Evolutionary conservation across 1,140 invertebrate species (phyloP).

Genomic region (Periplaneta americana): DNA sequence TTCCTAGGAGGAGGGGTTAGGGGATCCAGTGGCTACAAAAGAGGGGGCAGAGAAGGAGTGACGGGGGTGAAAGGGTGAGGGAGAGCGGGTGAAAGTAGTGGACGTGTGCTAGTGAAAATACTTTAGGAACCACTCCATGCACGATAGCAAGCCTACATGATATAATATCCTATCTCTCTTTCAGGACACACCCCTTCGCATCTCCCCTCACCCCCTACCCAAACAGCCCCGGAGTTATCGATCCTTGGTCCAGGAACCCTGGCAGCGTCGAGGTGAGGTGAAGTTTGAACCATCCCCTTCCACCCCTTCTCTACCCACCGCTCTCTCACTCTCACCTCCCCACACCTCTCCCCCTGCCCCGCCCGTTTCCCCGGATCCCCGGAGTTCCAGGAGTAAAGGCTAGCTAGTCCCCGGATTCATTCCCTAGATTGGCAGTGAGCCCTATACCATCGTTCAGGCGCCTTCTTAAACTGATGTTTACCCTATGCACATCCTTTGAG

Average conservation of each 20-base stretch:
- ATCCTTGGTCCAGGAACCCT: background rate
- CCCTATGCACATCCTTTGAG: background rate
- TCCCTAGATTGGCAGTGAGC: background rate
- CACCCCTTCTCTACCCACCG: too few species aligned
- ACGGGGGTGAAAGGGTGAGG: background rate
- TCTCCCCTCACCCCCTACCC: background rate
- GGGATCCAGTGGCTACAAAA: too few species aligned
- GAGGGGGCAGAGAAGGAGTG: background rate
- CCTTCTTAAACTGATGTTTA: background rate
- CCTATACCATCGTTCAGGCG: background rate
- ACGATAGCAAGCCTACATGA: background rate
- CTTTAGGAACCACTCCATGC: background rate
- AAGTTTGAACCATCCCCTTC: background rate
- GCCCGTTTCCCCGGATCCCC: background rate
- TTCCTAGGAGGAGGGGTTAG: too few species aligned
- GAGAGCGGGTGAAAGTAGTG: background rate
- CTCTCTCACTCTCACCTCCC: too few species aligned
- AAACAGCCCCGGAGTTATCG: background rate
- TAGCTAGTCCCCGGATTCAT: background rate
- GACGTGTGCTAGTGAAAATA: background rate
- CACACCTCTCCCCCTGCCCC: too few species aligned
- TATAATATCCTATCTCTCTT: background rate
- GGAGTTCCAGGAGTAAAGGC: background rate
- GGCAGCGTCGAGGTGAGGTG: background rate
- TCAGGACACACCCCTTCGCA: background rate